Evolutionary conservation across 2,888 invertebrate genomes (phyloP), one percentile per base, ranked within the genome.

Genomic region (Amiota communis): DNA sequence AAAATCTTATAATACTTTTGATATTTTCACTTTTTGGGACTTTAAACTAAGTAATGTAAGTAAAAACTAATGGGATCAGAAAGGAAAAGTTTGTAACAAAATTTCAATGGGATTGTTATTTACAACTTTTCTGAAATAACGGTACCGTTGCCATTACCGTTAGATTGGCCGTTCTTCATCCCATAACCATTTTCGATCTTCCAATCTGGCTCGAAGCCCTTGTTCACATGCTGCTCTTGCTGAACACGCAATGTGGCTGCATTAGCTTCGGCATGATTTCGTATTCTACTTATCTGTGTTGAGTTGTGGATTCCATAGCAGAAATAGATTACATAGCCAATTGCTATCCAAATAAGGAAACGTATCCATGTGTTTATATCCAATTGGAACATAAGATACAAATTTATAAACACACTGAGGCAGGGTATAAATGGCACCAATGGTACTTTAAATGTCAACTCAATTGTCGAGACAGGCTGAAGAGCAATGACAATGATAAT

Each of bases 361-460:
- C 97, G 92, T 74, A 97, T 92, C 98, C 98, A 98, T 2, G 98
- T 98, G 84, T 93, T 92, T 69, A 91, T 82, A 87, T 96, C 95
- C 76, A 98, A 91, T 90, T 97, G 95, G 83, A 96, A 92, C 97
- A 98, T 98, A 71, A 98, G 91, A 89, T 97, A 97, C 70, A 97
- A 90, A 90, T 98, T 98, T 85, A 96, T 94, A 77, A 96, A 92
- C 61, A 97, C 93, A 89, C 97, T 97, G 8, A 96, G 86, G 82
- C 94, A 94, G 3, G 98, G 97, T 77, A 98, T 91, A 63, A 95
- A 88, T 0, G 98, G 98, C 11, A 98, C 96, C 70, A 95, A 90
- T 0, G 97, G 97, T 46, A 97, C 96, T 90, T 93, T 94, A 85
- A 96, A 96, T 2, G 94, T 92, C 64, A 96, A 90, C 74, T 93